Evolutionary conservation across 2,888 invertebrate genomes (phyloP).

Genomic region (Platynereis dumerilii): DNA sequence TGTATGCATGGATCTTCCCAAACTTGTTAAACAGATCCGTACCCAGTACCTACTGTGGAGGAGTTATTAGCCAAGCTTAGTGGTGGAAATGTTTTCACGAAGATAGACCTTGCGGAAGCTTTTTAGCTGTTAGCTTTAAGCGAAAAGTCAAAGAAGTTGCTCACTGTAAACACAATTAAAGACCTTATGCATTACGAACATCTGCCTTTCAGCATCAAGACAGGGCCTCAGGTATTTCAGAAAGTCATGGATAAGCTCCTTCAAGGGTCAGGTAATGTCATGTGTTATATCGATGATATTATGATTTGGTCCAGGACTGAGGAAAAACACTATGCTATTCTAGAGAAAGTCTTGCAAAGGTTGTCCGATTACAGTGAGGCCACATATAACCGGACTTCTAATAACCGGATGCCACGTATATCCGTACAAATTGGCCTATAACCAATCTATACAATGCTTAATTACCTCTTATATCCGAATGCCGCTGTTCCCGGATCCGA

Average conservation of each 20-base stretch:
- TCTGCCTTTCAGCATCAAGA: neutral
- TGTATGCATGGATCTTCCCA: no score
- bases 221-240: neutral
- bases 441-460: no score
- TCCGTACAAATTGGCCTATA: no score
- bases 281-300: conserved; percentile 5
- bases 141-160: neutral
- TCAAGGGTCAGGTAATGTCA: neutral
- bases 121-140: neutral
- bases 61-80: conserved; percentile 9
- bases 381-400: no score
- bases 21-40: neutral
- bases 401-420: no score
- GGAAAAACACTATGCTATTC: neutral
- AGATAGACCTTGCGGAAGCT: conserved; percentile 10
- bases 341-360: neutral
- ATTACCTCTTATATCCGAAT: no score
- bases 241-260: neutral
- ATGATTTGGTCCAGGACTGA: neutral
- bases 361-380: neutral
- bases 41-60: conserved; percentile 6
- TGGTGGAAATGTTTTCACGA: conserved; percentile 1
- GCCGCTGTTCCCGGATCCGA: no score
- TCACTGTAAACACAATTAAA: conserved; percentile 9
- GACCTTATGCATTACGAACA: neutral